Base-by-base conservation (phyloP, 2,113 vertebrate species). In the Tor tambroides region DNA sequence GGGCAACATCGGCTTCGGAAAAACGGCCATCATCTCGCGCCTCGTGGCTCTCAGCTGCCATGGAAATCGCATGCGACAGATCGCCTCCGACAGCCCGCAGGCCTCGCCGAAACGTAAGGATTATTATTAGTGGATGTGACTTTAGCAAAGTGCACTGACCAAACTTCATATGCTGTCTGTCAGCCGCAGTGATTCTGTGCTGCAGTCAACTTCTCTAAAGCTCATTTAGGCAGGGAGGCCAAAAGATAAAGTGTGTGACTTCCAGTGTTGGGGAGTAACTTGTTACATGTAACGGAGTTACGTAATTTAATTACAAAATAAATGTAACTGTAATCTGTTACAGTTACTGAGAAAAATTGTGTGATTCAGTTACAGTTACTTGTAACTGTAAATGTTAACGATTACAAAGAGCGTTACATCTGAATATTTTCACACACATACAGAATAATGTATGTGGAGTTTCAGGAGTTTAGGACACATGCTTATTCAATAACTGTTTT, bases 21-120 rank as follows among this genome's bases (percentile, higher is more conserved):
- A 99, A 89, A 99, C 98, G 0, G 98, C 98, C 80, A 99, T 99
- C 92, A 93, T 99, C 92, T 99, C 98, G 46, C 95, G 98, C 54
- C 95, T 99, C 91, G 98, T 99, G 56, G 97, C 98, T 0, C 96
- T 99, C 86, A 99, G 98, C 92, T 99, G 98, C 95, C 98, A 99
- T 1, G 97, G 98, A 81, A 98, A 97, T 0, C 95, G 98, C 5
- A 98, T 99, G 98, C 95, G 98, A 43, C 98, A 99, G 94, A 99
- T 99, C 1, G 97, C 97, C 35, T 99, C 98, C 0, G 98, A 99
- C 72, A 99, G 98, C 91, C 98, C 98, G 0, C 98, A 99, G 2
- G 96, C 97, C 85, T 99, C 98, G 1, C 98, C 98, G 0, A 99
- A 99, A 96, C 97, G 98, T 99, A 94, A 46, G 97, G 30, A 56